Conservation (phyloP, 2,113 vertebrate species). For the Tenebrosternarchus preto region DNA sequence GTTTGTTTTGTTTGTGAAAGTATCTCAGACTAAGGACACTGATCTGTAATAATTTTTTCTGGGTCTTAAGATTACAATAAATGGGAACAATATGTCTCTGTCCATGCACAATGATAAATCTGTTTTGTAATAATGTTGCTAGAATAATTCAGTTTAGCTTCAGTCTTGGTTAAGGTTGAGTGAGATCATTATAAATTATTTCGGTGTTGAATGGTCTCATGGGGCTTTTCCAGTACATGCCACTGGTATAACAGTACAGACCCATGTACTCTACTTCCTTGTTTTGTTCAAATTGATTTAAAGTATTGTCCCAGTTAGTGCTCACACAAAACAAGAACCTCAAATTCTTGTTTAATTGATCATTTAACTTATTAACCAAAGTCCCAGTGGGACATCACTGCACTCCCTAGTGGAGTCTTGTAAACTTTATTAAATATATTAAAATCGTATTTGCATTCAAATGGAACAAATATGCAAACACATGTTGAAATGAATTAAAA, state of each 20-base stretch:
- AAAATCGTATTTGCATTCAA: constrained; percentile 28
- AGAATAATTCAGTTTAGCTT: too few species aligned
- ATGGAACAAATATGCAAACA: constrained; percentile 34
- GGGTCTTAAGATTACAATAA: neutral
- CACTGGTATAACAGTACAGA: neutral
- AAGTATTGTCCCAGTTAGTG: constrained; percentile 15
- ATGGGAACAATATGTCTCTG: neutral
- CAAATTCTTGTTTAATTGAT: constrained; percentile 34
- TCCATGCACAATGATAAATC: too few species aligned
- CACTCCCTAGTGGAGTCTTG: constrained; percentile 6
- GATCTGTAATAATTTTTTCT: neutral
- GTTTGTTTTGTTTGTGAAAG: neutral
- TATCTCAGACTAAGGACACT: neutral
- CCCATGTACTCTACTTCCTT: neutral
- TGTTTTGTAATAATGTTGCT: too few species aligned
- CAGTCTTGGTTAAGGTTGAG: too few species aligned
- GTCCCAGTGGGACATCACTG: constrained; percentile 7
- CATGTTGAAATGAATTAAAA: neutral
- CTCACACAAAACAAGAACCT: constrained; percentile 20
- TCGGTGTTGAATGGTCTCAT: neutral
- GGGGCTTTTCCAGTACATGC: neutral
- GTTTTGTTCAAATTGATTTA: constrained; percentile 6
- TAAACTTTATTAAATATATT: constrained; percentile 36
- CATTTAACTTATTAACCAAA: constrained; percentile 31
- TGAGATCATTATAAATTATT: neutral